Conservation (phyloP, 2,888 invertebrate genomes). For the Steinernema carpocapsae region DNA sequence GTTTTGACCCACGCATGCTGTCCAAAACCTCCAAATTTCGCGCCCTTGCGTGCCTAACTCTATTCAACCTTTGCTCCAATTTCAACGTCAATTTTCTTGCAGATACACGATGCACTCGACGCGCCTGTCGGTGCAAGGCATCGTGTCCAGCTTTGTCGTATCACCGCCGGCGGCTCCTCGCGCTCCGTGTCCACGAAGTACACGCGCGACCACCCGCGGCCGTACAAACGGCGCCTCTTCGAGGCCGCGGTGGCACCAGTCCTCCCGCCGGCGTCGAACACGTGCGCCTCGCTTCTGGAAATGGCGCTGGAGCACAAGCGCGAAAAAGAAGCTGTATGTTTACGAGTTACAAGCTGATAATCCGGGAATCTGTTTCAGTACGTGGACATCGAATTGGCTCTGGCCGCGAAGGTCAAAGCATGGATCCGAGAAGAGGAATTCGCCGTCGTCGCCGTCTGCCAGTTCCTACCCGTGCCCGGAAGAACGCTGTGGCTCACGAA, state of each 20-base stretch:
- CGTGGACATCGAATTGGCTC: conserved; percentile 60
- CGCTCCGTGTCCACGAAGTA: conserved; percentile 63
- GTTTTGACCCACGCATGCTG: too few species aligned
- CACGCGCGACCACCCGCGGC: conserved; percentile 59
- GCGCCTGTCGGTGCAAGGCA: too few species aligned
- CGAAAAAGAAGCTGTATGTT: too few species aligned
- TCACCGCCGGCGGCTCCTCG: not conserved
- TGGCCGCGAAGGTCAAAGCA: conserved; percentile 55
- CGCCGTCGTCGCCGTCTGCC: conserved; percentile 63
- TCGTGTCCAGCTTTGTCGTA: too few species aligned
- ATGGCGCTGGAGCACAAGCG: conserved; percentile 33
- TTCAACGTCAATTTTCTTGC: too few species aligned
- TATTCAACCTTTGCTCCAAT: too few species aligned
- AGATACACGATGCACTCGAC: too few species aligned
- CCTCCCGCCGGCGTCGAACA: conserved; percentile 43
- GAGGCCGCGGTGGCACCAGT: conserved; percentile 59
- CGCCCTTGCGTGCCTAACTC: too few species aligned
- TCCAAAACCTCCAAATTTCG: too few species aligned
- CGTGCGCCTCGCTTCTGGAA: conserved; percentile 42
- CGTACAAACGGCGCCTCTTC: conserved; percentile 57
- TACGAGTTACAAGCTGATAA: not conserved
- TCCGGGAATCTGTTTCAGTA: conserved; percentile 46
- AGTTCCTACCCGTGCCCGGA: conserved; percentile 59
- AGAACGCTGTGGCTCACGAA: conserved; percentile 59
- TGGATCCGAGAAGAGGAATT: conserved; percentile 61